Base-by-base conservation (phyloP, 1,140 invertebrate genomes). In the Trypoxylus dichotomus region DNA sequence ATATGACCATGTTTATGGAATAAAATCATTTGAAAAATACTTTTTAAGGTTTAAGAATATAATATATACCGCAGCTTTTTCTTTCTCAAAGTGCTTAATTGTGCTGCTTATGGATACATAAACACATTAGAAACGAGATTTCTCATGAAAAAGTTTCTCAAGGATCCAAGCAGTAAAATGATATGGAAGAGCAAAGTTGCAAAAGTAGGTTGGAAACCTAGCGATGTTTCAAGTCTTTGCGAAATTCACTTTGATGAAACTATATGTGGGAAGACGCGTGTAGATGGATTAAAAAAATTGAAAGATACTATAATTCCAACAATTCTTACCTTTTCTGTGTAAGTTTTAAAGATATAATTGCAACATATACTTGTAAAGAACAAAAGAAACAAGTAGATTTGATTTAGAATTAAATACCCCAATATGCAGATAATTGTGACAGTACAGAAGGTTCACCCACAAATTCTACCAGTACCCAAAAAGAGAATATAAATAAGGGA, bases 181-280 rank as follows among this genome's bases (percentile, higher is more conserved):
- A 19, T 29, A 21, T 75, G 74, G 37, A 15, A 8, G n/a, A n/a
- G 1, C 6, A 75, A 75, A 42, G 25, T 75, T 29, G n/a, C 19
- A 42, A n/a, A 41, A n/a, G 6, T 19, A 8, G 42, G 42, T 47
- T 75, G 74, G 74, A 42, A 1, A 21, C 74, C 74, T 19, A 75
- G 37, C 10, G 32, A 75, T 47, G 29, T 15, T 75, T 42, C 42
- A 43, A 41, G 42, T 75, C 25, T 75, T 19, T 75, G 74, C 24
- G 74, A 75, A 47, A 41, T 41, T 43, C 79, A 80, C 75, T 80
- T 80, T 79, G 75, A 77, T 21, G 77, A 77, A 32, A 75, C 78
- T 68, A 80, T 80, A 75, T 80, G 79, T 77, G 77, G 79, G 29
- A 79, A 79, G 71, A 42, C 60, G 13, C 21, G 79, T 6, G 68